Base-by-base conservation (phyloP, 2,888 invertebrate genomes). In the Dorcus parallelipipedus region DNA sequence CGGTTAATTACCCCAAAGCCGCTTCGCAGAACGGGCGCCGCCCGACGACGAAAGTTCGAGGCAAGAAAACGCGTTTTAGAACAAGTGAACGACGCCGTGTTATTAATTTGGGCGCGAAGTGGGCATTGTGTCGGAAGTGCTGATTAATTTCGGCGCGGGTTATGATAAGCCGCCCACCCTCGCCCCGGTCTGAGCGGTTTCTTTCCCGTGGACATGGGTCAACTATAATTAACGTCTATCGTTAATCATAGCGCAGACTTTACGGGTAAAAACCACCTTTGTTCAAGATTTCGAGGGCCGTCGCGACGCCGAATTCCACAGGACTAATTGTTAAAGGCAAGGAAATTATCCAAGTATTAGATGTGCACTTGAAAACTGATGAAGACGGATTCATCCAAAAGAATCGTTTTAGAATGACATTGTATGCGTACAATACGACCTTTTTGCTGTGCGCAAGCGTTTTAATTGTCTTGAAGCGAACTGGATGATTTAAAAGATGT, bases 1-100 rank as follows among this genome's bases (percentile, higher is more conserved):
- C 55, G 62, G 62, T 62, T 62, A 62, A 62, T 62, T 62, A 62
- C 59, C 49, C 54, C 50, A 59, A 62, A 62, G 54, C 62, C 54
- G 60, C 53, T 60, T 60, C 45, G 45, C 9, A 23, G 20, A 20
- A 9, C n/a, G 45, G 3, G 45, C 45, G 9, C 23, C 23, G 45
- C 5, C 26, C 6, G 7, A 1, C 26, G 26, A 33, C 26, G 26
- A 33, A 33, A 33, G 26, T 26, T 26, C 47, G 47, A n/a, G 26
- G 17, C 42, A 42, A 42, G 17, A 33, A 33, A 33, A 7, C 7
- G 26, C 26, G 26, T 33, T 33, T 33, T 33, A 33, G 26, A 33
- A 33, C 26, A 33, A 33, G 14, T 10, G 47, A 10, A 47, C 26
- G 20, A 9, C 20, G 43, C 43, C 43, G 20, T 43, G 43, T 17